These are phyloP conservation scores for Nycticryphes semicollaris DNA, from an alignment of 2,113 vertebrate species.

Conservation along the genomic window DNA sequence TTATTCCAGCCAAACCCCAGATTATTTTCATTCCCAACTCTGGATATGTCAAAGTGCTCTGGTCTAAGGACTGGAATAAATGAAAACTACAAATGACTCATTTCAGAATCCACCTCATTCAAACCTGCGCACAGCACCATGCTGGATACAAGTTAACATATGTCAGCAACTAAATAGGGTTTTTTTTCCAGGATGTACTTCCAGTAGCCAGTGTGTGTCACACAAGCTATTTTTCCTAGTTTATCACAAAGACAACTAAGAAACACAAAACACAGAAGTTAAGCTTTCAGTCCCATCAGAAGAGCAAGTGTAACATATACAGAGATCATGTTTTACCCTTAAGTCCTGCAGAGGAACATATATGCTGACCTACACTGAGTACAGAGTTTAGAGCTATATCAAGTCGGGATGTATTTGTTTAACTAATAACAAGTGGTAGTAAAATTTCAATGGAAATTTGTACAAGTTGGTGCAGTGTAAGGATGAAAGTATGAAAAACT, in stretches of 20 bases:
- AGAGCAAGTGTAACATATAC: background rate
- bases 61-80: background rate
- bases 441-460: background rate
- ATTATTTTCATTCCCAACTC: background rate
- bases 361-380: background rate
- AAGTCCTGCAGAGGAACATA: rapidly evolving
- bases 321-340: background rate
- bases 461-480: background rate
- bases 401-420: background rate
- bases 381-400: background rate
- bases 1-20: background rate
- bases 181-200: rapidly evolving
- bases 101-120: background rate
- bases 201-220: background rate
- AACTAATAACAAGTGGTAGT: background rate
- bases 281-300: background rate
- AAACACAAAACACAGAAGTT: background rate
- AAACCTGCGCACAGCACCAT: background rate
- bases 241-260: background rate
- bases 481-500: background rate
- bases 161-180: background rate
- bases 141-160: background rate
- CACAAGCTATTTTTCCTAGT: background rate
- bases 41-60: background rate
- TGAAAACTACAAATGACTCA: background rate